Evolutionary conservation across 2,797 vertebrate species (phyloP).

Genomic region (Dicrostonyx torquatus): DNA sequence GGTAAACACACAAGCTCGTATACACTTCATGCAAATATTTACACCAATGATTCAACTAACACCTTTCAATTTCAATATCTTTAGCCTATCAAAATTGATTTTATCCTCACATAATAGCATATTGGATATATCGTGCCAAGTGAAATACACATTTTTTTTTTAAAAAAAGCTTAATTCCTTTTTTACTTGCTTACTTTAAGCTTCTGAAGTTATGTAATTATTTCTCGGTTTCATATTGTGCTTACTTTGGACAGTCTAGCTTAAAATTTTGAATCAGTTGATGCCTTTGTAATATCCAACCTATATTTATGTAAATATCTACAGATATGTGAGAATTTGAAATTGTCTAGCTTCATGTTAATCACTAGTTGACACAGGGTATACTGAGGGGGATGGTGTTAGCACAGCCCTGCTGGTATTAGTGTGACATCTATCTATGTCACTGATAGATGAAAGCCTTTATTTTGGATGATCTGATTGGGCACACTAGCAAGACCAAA

Average conservation of each 20-base stretch:
- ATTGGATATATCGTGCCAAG: neutral
- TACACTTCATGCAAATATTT: neutral
- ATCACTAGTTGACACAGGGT: neutral
- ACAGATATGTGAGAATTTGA: neutral
- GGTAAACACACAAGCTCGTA: neutral
- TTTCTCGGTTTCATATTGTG: neutral
- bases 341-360: neutral
- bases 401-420: neutral
- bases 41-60: neutral
- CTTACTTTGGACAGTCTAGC: neutral
- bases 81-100: neutral
- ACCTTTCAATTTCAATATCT: neutral
- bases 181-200: neutral
- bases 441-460: neutral
- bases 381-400: neutral
- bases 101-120: neutral
- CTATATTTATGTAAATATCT: neutral
- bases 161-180: neutral
- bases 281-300: neutral
- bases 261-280: neutral
- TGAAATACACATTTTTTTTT: neutral
- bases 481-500: neutral
- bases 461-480: neutral
- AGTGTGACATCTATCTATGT: slow-evolving; percentile 1
- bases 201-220: neutral